A percentile compares a stretch with the other conserved stretches of the same genome.
Evolutionary conservation across 2,888 invertebrate species (phyloP).

Genomic region (Chaetoderma sp.): DNA sequence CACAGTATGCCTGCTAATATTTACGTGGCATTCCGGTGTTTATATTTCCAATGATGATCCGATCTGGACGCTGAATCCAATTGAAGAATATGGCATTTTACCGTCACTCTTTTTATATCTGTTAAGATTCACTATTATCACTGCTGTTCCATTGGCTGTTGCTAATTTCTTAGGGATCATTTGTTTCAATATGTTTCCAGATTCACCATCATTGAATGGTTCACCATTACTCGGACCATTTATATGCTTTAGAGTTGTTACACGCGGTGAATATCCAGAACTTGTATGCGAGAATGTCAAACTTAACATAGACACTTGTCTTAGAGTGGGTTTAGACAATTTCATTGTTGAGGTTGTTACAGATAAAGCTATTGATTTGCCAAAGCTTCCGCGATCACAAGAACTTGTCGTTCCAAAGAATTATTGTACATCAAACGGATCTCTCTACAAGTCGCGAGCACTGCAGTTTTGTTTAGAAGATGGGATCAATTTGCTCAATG

Average conservation of each 20-base stretch:
- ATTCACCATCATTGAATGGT: constrained; percentile 46
- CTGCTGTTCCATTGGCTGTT: constrained; percentile 48
- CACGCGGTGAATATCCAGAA: constrained; percentile 45
- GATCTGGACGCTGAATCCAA: constrained; percentile 37
- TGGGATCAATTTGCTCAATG: constrained; percentile 46
- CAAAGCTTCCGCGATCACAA: constrained; percentile 22
- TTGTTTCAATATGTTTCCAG: constrained; percentile 48
- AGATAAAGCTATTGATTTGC: constrained; percentile 34
- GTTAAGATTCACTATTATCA: constrained; percentile 42
- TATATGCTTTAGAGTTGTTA: constrained; percentile 51
- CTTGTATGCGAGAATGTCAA: constrained; percentile 47
- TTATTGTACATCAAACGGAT: constrained; percentile 44
- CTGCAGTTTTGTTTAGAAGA: constrained; percentile 55
- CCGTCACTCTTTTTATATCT: constrained; percentile 44
- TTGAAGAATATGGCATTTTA: constrained; percentile 43
- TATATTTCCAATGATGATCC: too few relatives aligned
- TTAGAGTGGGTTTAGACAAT: constrained; percentile 45
- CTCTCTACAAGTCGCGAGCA: constrained; percentile 54
- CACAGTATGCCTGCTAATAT: too few relatives aligned
- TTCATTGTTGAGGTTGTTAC: constrained; percentile 53
- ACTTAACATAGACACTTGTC: constrained; percentile 46
- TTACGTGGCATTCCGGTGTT: too few relatives aligned
- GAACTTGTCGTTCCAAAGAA: constrained; percentile 49
- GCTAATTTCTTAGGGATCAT: constrained; percentile 54
- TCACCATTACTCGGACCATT: constrained; percentile 41